These are phyloP conservation scores for Microtus pennsylvanicus DNA, from an alignment of 2,113 vertebrate genomes.

Conservation along the genomic window DNA sequence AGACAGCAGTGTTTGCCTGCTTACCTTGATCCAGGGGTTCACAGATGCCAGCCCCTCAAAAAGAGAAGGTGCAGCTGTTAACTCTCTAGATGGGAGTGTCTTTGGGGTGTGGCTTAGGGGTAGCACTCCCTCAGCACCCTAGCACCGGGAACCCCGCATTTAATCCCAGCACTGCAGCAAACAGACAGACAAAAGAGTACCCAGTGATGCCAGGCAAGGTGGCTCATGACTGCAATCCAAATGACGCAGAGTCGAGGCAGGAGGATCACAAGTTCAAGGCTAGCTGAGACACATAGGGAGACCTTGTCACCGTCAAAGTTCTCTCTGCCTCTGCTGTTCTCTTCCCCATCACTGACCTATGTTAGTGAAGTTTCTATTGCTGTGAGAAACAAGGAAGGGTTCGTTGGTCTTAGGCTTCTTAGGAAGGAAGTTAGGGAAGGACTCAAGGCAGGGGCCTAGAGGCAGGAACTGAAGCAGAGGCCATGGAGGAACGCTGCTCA, in stretches of 20 bases:
- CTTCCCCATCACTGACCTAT: too few species aligned
- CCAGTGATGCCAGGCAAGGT: background rate
- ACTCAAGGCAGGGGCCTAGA: background rate
- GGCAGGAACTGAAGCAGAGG: background rate
- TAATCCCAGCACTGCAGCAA: background rate
- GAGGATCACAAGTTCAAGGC: background rate
- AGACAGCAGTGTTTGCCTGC: fast-evolving
- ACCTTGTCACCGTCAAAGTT: background rate
- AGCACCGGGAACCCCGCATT: background rate
- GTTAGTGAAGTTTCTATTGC: background rate
- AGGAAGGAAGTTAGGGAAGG: background rate
- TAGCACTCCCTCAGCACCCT: too few species aligned
- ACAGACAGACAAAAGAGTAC: background rate
- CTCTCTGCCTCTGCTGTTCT: background rate
- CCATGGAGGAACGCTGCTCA: background rate
- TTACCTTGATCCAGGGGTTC: background rate
- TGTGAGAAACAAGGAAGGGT: background rate
- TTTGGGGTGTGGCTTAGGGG: too few species aligned
- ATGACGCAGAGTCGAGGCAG: background rate
- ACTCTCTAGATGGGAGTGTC: background rate
- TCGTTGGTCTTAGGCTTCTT: background rate
- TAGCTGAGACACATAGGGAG: background rate
- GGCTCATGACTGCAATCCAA: background rate
- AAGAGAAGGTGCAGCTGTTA: background rate
- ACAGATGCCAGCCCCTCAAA: background rate